Evolutionary conservation across 2,113 vertebrate genomes (phyloP), one percentile per base, ranked within the genome.

Genomic region (Clinocottus analis): DNA sequence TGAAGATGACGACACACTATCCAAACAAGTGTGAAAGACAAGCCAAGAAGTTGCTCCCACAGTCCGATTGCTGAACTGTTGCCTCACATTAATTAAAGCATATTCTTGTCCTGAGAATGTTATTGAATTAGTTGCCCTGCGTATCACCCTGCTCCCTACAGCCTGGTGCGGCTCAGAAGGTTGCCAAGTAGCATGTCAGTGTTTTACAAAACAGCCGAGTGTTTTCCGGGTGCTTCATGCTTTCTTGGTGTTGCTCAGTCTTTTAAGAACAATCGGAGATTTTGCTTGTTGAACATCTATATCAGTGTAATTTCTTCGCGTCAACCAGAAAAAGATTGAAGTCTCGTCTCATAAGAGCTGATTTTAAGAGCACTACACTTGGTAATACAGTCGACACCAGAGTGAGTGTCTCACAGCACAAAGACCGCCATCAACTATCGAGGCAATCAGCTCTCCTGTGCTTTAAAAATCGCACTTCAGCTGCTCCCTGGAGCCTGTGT

Each of bases 91-190:
- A 78, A 83, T 81, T 85, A 79, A 81, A 82, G 51, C 55, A 39
- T 27, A 43, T 45, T 77, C 62, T 71, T 78, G 79, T 86, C 75
- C 77, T 78, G 69, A 85, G 72, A 87, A 86, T 77, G 16, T 89
- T 82, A 92, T 90, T 92, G 82, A 90, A 92, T 91, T 91, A 90
- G 86, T 63, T 83, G 82, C 72, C 80, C 82, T 89, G 90, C 12
- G 82, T 86, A 84, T 90, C 87, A 86, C 89, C 85, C 85, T 47
- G 81, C 63, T 90, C 89, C 89, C 89, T 76, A 2, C 72, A 90
- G 89, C 76, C 59, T 31, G 47, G 5, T 21, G 77, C 12, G 63
- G 64, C 83, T 53, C 59, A 51, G 9, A 69, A 63, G 74, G 84
- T 77, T 87, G 77, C 73, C 81, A 82, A 82, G 80, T 51, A 80